Percentiles rank a stretch among this genome's conserved stretches.
Conservation (phyloP, 2,888 invertebrate species). For the Phrixothrix hirtus region DNA sequence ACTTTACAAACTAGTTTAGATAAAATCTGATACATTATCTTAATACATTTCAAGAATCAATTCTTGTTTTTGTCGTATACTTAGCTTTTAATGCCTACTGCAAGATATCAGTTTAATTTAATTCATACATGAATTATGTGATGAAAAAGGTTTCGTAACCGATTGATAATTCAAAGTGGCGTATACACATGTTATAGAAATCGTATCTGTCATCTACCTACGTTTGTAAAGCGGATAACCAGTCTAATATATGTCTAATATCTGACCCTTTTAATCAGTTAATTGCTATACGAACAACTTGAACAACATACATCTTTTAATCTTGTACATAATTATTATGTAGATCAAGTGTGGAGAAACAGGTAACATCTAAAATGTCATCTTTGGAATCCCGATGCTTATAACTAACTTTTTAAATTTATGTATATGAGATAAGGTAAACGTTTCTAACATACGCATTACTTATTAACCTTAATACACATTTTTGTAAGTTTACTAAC, state of each 20-base stretch:
- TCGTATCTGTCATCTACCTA: conserved; percentile 12
- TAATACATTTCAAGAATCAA: too few species aligned
- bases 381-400: too few species aligned
- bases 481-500: too few species aligned
- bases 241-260: conserved; percentile 4
- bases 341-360: too few species aligned
- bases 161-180: conserved; percentile 13
- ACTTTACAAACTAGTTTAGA: too few species aligned
- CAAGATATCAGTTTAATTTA: conserved; percentile 7
- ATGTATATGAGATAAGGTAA: too few species aligned
- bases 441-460: too few species aligned
- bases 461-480: too few species aligned
- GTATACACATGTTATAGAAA: conserved; percentile 16
- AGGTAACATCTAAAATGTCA: too few species aligned
- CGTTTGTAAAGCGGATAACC: not conserved
- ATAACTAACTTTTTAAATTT: too few species aligned
- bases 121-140: conserved; percentile 7
- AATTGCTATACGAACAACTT: not conserved
- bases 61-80: conserved; percentile 4
- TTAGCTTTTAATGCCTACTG: conserved; percentile 11
- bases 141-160: conserved; percentile 12
- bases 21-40: too few species aligned
- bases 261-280: conserved; percentile 7
- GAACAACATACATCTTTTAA: not conserved
- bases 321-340: not conserved